These are phyloP conservation scores for Holcopasites calliopsidis DNA, from an alignment of 1,140 invertebrate species.

Conservation along the genomic window DNA sequence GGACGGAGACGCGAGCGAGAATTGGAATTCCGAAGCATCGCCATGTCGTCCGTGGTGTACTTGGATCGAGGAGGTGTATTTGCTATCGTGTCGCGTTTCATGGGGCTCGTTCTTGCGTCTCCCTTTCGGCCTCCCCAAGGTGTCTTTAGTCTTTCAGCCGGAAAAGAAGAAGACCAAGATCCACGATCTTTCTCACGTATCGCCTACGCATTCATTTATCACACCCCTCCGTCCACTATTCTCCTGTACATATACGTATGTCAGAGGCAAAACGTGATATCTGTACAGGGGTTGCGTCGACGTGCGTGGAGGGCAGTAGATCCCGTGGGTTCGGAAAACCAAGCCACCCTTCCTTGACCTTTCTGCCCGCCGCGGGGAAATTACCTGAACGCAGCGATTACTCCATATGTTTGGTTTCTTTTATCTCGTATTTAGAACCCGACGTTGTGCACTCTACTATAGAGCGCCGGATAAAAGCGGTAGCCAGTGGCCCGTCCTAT, in stretches of 20 bases:
- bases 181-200: slow-evolving; percentile 31
- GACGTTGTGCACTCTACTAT: no score
- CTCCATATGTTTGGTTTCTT: background rate
- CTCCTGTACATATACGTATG: background rate
- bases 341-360: slow-evolving; percentile 13
- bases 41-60: background rate
- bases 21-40: slow-evolving; percentile 1
- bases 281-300: slow-evolving; percentile 38
- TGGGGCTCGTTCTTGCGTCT: slow-evolving; percentile 13
- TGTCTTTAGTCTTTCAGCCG: slow-evolving; percentile 48
- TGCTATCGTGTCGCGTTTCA: background rate
- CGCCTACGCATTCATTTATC: slow-evolving; percentile 59
- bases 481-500: background rate
- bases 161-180: background rate
- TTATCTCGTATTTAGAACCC: background rate
- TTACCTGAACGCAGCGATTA: slow-evolving; percentile 16
- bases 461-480: no score
- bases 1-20: background rate
- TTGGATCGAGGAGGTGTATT: slow-evolving; percentile 44
- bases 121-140: slow-evolving; percentile 19
- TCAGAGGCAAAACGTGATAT: slow-evolving; percentile 41
- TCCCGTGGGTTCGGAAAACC: background rate
- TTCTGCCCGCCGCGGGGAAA: slow-evolving; percentile 25
- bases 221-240: slow-evolving; percentile 20
- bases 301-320: background rate